phyloP scores from a whole-genome alignment of 2,113 vertebrate species.

The Rhinolophus sinicus region DNA sequence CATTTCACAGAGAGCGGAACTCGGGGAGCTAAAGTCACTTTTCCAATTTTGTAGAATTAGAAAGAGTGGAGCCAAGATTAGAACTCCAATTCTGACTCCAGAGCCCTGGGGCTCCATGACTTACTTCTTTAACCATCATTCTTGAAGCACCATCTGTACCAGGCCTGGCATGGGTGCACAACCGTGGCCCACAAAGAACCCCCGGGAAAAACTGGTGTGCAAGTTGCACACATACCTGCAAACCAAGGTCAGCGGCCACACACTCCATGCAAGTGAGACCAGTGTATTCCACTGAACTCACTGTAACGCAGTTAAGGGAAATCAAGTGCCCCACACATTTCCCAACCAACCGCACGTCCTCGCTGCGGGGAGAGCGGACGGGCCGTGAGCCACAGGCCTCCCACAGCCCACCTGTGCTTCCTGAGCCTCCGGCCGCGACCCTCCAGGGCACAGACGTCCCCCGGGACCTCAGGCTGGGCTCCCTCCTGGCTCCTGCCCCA shows the following conservation, averaged over 20 bases:
- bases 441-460: too few species aligned
- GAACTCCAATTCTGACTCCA: background rate
- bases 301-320: background rate
- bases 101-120: rapidly evolving
- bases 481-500: too few species aligned
- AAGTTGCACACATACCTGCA: background rate
- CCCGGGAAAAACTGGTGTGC: background rate
- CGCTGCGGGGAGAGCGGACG: too few species aligned
- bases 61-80: background rate
- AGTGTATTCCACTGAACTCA: rapidly evolving
- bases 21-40: background rate
- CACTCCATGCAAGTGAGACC: too few species aligned
- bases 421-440: too few species aligned
- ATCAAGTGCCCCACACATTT: background rate
- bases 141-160: too few species aligned
- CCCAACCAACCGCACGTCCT: too few species aligned
- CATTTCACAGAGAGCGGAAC: background rate
- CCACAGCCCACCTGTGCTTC: too few species aligned
- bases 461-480: too few species aligned
- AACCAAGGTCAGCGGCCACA: background rate
- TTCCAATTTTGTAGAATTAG: background rate
- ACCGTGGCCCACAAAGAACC: background rate
- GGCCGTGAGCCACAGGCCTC: too few species aligned
- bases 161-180: too few species aligned
- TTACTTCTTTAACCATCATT: rapidly evolving